Evolutionary conservation across 2,888 invertebrate genomes (phyloP), one percentile per base, ranked within the genome.

Genomic region (Cantharis lateralis): DNA sequence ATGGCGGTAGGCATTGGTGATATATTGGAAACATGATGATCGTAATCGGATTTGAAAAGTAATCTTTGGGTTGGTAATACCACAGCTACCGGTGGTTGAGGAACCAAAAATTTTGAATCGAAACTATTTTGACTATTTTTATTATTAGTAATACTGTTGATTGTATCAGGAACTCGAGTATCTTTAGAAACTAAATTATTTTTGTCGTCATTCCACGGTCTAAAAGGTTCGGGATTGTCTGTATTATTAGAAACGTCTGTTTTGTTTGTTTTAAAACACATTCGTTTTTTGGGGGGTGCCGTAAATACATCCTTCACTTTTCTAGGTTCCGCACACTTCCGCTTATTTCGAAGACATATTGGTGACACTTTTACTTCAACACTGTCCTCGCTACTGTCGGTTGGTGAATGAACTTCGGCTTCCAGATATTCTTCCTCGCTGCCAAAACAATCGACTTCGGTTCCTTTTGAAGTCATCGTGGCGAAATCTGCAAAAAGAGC

Each of bases 371-470:
- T 92, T 3, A 92, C 91, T 84, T 93, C 92, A 9, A 92, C 90
- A 74, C 92, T 92, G 85, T 93, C 93, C 82, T 93, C 93, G 74
- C 92, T 92, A 74, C 90, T 90, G 83, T 91, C 91, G 10, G 91
- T 92, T 24, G 92, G 91, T n/a, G 92, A 92, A 78, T 90, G 90
- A 7, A 91, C 86, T 78, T 87, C 87, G 77, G 88, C 88, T 77
- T 89, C 89, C 73, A 88, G 84, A 80, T 87, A 87, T 70, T 91
- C 92, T 78, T 93, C 92, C 81, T 94, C 94, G 0, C 92, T 93
- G 2, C 93, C 93, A 0, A 93, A 94, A 80, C 93, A 94, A 70
- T 93, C 94, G 4, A 93, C 93, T 85, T 94, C 94, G 72, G 91
- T 89, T 77, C 93, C 92, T 92, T 92, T 75, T 68, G 86, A 86